Percentiles rank a stretch among this genome's conserved stretches.
Evolutionary conservation across 1,140 invertebrate genomes (phyloP).

Genomic region (Drosophila tani): DNA sequence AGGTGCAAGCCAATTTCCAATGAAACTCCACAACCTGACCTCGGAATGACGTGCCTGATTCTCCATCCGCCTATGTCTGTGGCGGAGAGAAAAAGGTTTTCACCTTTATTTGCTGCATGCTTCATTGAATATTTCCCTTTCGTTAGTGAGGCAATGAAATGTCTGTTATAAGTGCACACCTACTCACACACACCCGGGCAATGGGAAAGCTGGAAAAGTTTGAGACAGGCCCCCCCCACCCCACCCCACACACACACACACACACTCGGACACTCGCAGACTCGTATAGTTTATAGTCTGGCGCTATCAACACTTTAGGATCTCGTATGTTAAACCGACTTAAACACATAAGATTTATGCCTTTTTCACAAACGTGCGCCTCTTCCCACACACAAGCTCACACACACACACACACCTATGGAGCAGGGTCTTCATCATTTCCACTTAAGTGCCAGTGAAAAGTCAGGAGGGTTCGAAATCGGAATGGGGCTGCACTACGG

Average conservation of each 20-base stretch:
- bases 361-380: slow-evolving; percentile 55
- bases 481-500: slow-evolving; percentile 1
- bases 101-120: slow-evolving; percentile 69
- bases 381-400: slow-evolving; percentile 15
- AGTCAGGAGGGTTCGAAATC: slow-evolving; percentile 29
- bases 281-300: slow-evolving; percentile 67
- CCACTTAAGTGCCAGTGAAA: slow-evolving; percentile 52
- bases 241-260: slow-evolving; percentile 16
- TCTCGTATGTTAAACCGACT: slow-evolving; percentile 69
- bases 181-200: slow-evolving; percentile 3
- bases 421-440: slow-evolving; percentile 53
- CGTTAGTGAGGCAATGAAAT: slow-evolving; percentile 71
- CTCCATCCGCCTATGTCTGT: slow-evolving; percentile 17
- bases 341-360: slow-evolving; percentile 70
- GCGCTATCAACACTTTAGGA: slow-evolving; percentile 70
- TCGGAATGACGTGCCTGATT: slow-evolving; percentile 29
- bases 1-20: neutral
- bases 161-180: slow-evolving; percentile 67
- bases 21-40: slow-evolving; percentile 20
- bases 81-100: slow-evolving; percentile 56
- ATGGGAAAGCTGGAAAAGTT: slow-evolving; percentile 26
- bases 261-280: slow-evolving; percentile 24
- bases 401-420: slow-evolving; percentile 7
- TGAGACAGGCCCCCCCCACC: slow-evolving; percentile 14
- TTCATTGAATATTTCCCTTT: slow-evolving; percentile 71